A percentile compares a stretch with the other conserved stretches of the same genome.
These are phyloP conservation scores for Pediacus dermestoides DNA, from an alignment of 2,888 invertebrate genomes.

Conservation along the genomic window DNA sequence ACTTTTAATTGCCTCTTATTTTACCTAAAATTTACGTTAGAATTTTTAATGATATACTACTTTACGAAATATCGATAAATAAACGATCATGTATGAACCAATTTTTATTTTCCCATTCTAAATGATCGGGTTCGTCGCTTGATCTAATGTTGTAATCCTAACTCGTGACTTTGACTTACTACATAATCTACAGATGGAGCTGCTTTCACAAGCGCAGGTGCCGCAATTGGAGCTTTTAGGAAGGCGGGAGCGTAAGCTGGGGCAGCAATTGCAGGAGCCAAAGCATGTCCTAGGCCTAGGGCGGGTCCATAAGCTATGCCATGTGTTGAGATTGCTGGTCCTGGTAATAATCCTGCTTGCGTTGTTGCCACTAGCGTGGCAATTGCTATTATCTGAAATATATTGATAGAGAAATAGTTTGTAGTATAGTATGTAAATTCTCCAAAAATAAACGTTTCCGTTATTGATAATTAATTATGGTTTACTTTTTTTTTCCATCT, in stretches of 20 bases:
- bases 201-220: slow-evolving; percentile 34
- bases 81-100: neutral
- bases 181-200: slow-evolving; percentile 40
- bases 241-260: slow-evolving; percentile 21
- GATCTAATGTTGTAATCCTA: too few relatives aligned
- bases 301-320: slow-evolving; percentile 17
- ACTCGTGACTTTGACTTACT: slow-evolving; percentile 32
- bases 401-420: neutral
- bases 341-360: slow-evolving; percentile 52
- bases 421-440: too few relatives aligned
- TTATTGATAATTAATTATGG: too few relatives aligned
- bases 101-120: neutral
- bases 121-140: too few relatives aligned
- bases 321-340: slow-evolving; percentile 22
- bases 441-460: too few relatives aligned
- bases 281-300: slow-evolving; percentile 11
- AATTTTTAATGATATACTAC: neutral
- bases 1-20: too few relatives aligned
- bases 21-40: neutral
- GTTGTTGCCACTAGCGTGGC: slow-evolving; percentile 47
- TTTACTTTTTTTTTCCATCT: too few relatives aligned
- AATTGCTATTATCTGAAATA: slow-evolving; percentile 42
- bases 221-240: slow-evolving; percentile 28
- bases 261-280: slow-evolving; percentile 24
- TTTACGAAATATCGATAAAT: neutral